phyloP scores from a whole-genome alignment of 1,140 invertebrate genomes.

The Anastrepha ludens region DNA sequence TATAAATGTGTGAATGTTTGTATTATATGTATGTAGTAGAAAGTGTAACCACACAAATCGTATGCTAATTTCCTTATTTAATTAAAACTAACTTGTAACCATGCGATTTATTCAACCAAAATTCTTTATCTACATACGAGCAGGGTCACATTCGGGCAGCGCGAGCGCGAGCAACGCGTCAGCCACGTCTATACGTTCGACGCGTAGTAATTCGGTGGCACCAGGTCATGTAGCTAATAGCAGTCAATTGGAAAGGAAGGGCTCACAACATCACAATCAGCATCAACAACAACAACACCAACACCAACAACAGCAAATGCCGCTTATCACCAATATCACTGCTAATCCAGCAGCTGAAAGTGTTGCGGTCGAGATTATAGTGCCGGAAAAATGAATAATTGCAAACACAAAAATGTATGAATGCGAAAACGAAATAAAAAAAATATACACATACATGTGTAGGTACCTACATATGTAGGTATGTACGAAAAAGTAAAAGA shows the following conservation, averaged over 20 bases:
- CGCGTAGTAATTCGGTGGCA: slow-evolving; percentile 71
- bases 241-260: slow-evolving; percentile 65
- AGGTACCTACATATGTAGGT: not conserved
- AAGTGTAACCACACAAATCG: not conserved
- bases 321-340: slow-evolving; percentile 71
- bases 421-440: slow-evolving; percentile 2
- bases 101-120: not conserved
- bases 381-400: slow-evolving; percentile 65
- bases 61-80: not conserved
- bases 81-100: not conserved
- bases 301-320: slow-evolving; percentile 63
- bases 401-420: slow-evolving; percentile 7
- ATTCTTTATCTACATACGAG: not conserved
- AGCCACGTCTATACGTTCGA: slow-evolving; percentile 69
- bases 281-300: slow-evolving; percentile 58
- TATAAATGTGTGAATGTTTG: not conserved
- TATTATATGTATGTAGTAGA: slow-evolving; percentile 11
- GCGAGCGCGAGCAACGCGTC: slow-evolving; percentile 71
- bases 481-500: slow-evolving; percentile 47
- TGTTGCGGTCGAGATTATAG: slow-evolving; percentile 72
- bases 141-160: slow-evolving; percentile 58
- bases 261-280: slow-evolving; percentile 61
- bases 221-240: slow-evolving; percentile 65
- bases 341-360: slow-evolving; percentile 72
- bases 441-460: slow-evolving; percentile 55